Conservation (phyloP, 2,797 vertebrate genomes). For the Morelia viridis region DNA sequence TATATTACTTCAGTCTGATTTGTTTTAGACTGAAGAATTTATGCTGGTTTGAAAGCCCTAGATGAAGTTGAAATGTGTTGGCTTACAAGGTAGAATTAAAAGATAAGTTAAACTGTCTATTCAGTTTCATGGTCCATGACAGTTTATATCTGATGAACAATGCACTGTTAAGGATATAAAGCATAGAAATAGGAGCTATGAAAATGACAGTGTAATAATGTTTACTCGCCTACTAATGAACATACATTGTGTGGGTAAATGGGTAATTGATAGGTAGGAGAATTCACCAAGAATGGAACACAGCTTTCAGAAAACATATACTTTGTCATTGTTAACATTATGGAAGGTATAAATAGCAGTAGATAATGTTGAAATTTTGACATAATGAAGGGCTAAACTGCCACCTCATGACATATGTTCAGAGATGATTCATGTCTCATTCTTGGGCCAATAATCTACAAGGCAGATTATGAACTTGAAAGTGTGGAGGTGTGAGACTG, state of each 20-base stretch:
- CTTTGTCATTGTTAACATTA: slow-evolving; percentile 18
- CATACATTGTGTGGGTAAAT: neutral
- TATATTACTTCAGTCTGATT: slow-evolving; percentile 18
- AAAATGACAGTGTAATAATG: slow-evolving; percentile 31
- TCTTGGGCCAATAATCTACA: slow-evolving; percentile 38
- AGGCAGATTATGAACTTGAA: slow-evolving; percentile 35
- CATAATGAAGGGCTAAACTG: slow-evolving; percentile 8
- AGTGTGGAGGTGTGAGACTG: slow-evolving; percentile 20
- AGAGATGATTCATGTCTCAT: slow-evolving; percentile 44
- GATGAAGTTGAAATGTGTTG: slow-evolving; percentile 38
- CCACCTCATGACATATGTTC: slow-evolving; percentile 34
- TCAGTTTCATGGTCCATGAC: slow-evolving; percentile 34
- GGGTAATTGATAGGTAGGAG: slow-evolving; percentile 19
- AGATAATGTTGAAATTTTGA: neutral
- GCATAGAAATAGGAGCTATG: slow-evolving; percentile 29
- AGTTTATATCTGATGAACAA: slow-evolving; percentile 49
- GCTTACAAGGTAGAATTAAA: slow-evolving; percentile 50
- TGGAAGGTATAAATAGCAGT: neutral
- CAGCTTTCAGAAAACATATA: neutral
- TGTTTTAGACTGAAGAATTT: slow-evolving; percentile 26
- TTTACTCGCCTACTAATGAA: slow-evolving; percentile 44
- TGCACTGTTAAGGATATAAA: slow-evolving; percentile 53
- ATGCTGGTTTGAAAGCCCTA: slow-evolving; percentile 31
- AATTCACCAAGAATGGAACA: slow-evolving; percentile 15
- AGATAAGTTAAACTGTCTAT: slow-evolving; percentile 42